Evolutionary conservation across 23 tunicate genomes (phyloP), one percentile per base, ranked within the genome.

Genomic region (Trididemnum clinides): DNA sequence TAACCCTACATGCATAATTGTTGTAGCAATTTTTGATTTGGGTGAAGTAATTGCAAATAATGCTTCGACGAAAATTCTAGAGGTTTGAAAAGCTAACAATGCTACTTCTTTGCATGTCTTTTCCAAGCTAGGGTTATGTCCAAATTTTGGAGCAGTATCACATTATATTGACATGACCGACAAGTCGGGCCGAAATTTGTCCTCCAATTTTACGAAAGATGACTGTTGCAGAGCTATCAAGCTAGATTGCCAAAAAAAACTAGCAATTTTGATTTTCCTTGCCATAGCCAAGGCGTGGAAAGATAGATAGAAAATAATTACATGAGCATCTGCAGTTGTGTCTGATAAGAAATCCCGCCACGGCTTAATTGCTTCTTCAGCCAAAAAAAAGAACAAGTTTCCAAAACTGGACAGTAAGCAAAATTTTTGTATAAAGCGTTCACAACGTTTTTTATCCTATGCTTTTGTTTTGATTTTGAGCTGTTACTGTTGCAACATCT

Each of bases 251-350:
- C 21, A 59, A 59, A 59, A 59, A 59, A 59, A 10, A 19, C 66
- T 59, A 59, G 66, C 66, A 59, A 59, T 59, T 28, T 28, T 59
- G 66, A 59, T 28, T 59, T 10, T 59, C 66, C 66, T 10, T 59
- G 66, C 25, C 66, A 59, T 59, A 59, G 66, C 66, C 66, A 59
- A 59, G 66, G 66, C 25, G 66, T 59, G 25, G 25, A 59, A 59
- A 59, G 66, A 10, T 19, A 19, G 66, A 59, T n/a, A 59, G 22
- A 59, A 59, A 28, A 59, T n/a, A 59, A 28, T 59, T 28, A 59
- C 66, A 59, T 19, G 66, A 59, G 66, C 66, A 59, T 59, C 25
- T n/a, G 25, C 66, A 59, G 22, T 59, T 59, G 66, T 59, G 66
- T 59, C 25, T 59, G 66, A n/a, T 59, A 59, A 59, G 25, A 59